These are phyloP conservation scores for Camponotus fellah DNA, from an alignment of 2,888 invertebrate species.

Conservation along the genomic window DNA sequence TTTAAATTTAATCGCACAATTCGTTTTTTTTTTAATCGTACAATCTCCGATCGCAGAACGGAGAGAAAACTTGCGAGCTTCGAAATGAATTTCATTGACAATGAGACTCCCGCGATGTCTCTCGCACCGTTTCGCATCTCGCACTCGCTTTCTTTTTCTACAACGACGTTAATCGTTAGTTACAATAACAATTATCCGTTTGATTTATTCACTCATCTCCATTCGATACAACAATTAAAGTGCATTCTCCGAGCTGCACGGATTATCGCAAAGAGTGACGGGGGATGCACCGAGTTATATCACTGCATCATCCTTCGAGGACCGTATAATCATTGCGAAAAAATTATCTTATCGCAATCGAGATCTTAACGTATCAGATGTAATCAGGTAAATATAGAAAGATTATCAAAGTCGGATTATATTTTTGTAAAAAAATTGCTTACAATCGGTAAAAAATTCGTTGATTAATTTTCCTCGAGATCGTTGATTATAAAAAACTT, in stretches of 20 bases:
- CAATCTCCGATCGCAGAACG: slow-evolving; percentile 51
- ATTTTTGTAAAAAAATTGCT: slow-evolving; percentile 20
- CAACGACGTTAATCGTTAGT: slow-evolving; percentile 72
- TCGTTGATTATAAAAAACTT: background rate
- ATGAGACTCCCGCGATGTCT: slow-evolving; percentile 22
- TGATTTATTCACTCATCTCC: slow-evolving; percentile 76
- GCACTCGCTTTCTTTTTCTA: slow-evolving; percentile 56
- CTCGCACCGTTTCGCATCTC: slow-evolving; percentile 26
- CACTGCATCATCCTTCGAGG: slow-evolving; percentile 40
- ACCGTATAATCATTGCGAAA: slow-evolving; percentile 33
- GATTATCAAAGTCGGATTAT: background rate
- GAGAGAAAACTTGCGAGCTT: slow-evolving; percentile 44
- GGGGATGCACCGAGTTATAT: slow-evolving; percentile 44
- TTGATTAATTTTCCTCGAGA: slow-evolving; percentile 20
- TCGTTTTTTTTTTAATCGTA: slow-evolving; percentile 48
- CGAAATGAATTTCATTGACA: background rate
- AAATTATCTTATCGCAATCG: slow-evolving; percentile 19
- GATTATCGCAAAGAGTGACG: slow-evolving; percentile 30
- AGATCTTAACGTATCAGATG: slow-evolving; percentile 16
- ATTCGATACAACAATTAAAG: slow-evolving; percentile 48
- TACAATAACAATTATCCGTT: slow-evolving; percentile 79
- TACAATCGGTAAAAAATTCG: slow-evolving; percentile 36
- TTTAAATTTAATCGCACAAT: slow-evolving; percentile 54
- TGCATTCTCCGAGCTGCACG: slow-evolving; percentile 45
- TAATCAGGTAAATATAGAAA: slow-evolving; percentile 3